These are phyloP conservation scores for Drosophila bocqueti DNA, from an alignment of 1,140 invertebrate species.

Conservation along the genomic window DNA sequence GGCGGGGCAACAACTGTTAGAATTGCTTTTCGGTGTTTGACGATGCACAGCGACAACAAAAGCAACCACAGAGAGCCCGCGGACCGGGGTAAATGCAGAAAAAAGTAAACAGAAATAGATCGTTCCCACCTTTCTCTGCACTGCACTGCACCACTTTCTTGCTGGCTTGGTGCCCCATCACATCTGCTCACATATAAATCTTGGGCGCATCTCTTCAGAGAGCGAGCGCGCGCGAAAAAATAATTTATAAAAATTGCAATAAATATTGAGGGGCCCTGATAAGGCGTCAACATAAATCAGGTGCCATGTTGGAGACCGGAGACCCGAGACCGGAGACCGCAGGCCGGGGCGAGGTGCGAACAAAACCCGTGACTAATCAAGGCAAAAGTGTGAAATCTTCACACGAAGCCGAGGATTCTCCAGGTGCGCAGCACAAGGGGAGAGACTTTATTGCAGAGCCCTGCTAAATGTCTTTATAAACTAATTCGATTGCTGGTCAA, in stretches of 20 bases:
- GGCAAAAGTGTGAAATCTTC: conserved; percentile 65
- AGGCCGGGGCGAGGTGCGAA: conserved; percentile 8
- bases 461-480: conserved; percentile 57
- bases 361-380: conserved; percentile 71
- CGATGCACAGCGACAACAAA: conserved; percentile 57
- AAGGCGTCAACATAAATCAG: conserved; percentile 83
- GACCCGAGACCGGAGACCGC: conserved; percentile 2
- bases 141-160: conserved; percentile 14
- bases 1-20: conserved; percentile 71
- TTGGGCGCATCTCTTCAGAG: conserved; percentile 35
- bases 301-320: conserved; percentile 49
- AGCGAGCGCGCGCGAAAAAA: conserved; percentile 15
- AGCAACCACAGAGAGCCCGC: conserved; percentile 17
- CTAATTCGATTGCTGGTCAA: conserved; percentile 47
- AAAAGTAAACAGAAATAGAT: conserved; percentile 51
- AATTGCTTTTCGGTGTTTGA: conserved; percentile 77
- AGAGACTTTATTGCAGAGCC: neutral
- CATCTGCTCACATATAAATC: conserved; percentile 58
- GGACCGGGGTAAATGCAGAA: neutral
- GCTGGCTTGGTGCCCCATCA: conserved; percentile 22
- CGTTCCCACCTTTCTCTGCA: conserved; percentile 40
- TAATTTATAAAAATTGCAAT: conserved; percentile 76
- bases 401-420: conserved; percentile 35
- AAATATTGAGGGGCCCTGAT: conserved; percentile 80
- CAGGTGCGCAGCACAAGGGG: conserved; percentile 22